Conservation (phyloP, 2,888 invertebrate species). For the Eulithis testata region DNA sequence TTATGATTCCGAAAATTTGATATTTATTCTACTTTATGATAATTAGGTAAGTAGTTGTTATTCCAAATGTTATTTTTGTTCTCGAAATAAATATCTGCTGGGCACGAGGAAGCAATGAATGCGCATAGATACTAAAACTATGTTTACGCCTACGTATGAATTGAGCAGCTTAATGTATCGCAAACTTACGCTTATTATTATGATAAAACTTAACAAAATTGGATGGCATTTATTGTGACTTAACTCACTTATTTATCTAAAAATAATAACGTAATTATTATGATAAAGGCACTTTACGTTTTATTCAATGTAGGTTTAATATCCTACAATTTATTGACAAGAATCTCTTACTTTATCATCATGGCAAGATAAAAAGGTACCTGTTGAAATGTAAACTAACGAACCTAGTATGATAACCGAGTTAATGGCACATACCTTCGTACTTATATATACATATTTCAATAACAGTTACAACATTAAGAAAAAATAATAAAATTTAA, state of each 20-base stretch:
- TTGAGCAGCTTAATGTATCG: constrained; percentile 80
- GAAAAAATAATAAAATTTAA: constrained; percentile 5
- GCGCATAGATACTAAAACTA: constrained; percentile 58
- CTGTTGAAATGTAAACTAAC: constrained; percentile 80
- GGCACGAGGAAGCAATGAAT: constrained; percentile 59
- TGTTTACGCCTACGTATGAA: constrained; percentile 77
- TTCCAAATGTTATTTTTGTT: constrained; percentile 40
- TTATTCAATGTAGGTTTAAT: constrained; percentile 68
- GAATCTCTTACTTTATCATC: constrained; percentile 82
- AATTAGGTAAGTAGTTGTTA: constrained; percentile 36
- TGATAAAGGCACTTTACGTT: constrained; percentile 79
- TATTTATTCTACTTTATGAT: constrained; percentile 43
- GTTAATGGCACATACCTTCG: constrained; percentile 78
- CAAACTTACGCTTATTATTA: constrained; percentile 72
- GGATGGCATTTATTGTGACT: constrained; percentile 85
- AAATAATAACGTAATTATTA: constrained; percentile 75
- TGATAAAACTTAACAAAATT: constrained; percentile 81
- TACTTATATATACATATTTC: constrained; percentile 55
- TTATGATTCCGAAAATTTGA: constrained; percentile 30
- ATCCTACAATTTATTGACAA: constrained; percentile 73
- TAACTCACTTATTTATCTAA: constrained; percentile 79
- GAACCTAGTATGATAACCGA: constrained; percentile 79
- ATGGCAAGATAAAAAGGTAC: constrained; percentile 85
- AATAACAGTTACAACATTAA: constrained; percentile 30
- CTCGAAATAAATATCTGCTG: constrained; percentile 37